These are phyloP conservation scores for Periophthalmus magnuspinnatus DNA, from an alignment of 2,797 vertebrate species.

Conservation along the genomic window DNA sequence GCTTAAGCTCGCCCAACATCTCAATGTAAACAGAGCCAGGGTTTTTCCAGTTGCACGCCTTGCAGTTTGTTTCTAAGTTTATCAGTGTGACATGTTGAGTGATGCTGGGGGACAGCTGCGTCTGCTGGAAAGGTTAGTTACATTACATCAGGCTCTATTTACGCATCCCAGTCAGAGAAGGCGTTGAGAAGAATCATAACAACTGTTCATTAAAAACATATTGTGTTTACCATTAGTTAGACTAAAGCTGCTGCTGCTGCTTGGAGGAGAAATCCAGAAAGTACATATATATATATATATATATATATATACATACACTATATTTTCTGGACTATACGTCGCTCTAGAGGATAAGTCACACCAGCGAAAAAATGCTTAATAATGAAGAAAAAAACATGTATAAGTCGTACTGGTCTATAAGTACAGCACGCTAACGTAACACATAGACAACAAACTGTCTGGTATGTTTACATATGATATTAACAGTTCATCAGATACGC, in stretches of 20 bases:
- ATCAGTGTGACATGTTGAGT: slow-evolving; percentile 22
- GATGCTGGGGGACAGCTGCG: slow-evolving; percentile 46
- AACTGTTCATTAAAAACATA: slow-evolving; percentile 45
- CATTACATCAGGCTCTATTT: slow-evolving; percentile 56
- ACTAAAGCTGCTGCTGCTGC: slow-evolving; percentile 2
- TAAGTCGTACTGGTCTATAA: too few relatives aligned
- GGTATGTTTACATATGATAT: too few relatives aligned
- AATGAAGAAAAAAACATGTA: too few relatives aligned
- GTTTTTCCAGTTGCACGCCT: slow-evolving; percentile 6
- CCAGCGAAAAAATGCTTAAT: too few relatives aligned
- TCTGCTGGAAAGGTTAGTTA: slow-evolving; percentile 33
- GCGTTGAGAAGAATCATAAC: slow-evolving; percentile 23
- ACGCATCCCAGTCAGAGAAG: slow-evolving; percentile 16
- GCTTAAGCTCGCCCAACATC: slow-evolving; percentile 4
- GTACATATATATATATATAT: too few relatives aligned
- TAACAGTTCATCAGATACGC: too few relatives aligned
- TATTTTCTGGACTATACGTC: too few relatives aligned
- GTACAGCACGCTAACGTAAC: too few relatives aligned
- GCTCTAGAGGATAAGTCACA: too few relatives aligned
- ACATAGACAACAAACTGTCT: too few relatives aligned
- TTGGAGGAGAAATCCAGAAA: neutral
- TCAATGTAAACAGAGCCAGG: neutral
- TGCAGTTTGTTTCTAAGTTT: slow-evolving; percentile 6
- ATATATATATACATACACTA: too few relatives aligned
- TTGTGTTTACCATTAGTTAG: slow-evolving; percentile 34